These are phyloP conservation scores for Villa cingulata DNA, from an alignment of 2,888 invertebrate species.

Conservation along the genomic window DNA sequence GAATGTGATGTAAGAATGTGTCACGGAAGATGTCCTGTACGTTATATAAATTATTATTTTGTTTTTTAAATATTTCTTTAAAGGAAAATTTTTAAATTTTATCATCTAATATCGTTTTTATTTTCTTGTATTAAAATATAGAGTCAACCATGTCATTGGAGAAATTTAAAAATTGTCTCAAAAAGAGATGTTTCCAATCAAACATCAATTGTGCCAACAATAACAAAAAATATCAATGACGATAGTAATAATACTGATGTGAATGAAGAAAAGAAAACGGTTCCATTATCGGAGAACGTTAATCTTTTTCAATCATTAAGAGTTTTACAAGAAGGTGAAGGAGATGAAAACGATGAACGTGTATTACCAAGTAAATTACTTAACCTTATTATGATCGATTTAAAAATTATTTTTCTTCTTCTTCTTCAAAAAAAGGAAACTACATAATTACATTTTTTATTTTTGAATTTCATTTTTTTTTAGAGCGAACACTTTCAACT, in stretches of 20 bases:
- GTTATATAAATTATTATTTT: constrained; percentile 22
- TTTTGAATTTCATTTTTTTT: not conserved
- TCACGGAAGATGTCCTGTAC: constrained; percentile 85
- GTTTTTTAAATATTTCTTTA: not conserved
- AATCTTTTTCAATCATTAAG: constrained; percentile 79
- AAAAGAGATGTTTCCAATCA: constrained; percentile 51
- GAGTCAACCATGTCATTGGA: constrained; percentile 90
- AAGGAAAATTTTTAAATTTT: not conserved
- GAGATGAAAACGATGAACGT: constrained; percentile 42
- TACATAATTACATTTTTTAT: not conserved
- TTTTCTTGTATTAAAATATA: constrained; percentile 32
- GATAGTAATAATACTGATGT: constrained; percentile 21
- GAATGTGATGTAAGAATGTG: constrained; percentile 94
- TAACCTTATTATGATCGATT: no score
- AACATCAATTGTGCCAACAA: constrained; percentile 29
- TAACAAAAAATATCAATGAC: constrained; percentile 31
- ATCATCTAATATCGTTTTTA: not conserved
- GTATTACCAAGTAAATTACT: not conserved
- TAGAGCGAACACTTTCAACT: constrained; percentile 28
- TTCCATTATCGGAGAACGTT: constrained; percentile 66
- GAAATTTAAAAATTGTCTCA: constrained; percentile 67
- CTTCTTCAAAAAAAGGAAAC: not conserved
- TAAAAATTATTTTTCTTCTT: not conserved
- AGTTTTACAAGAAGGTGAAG: constrained; percentile 75
- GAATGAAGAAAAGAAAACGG: constrained; percentile 44